Conservation (phyloP, 1,140 invertebrate genomes). For the Hesperophylax magnus region DNA sequence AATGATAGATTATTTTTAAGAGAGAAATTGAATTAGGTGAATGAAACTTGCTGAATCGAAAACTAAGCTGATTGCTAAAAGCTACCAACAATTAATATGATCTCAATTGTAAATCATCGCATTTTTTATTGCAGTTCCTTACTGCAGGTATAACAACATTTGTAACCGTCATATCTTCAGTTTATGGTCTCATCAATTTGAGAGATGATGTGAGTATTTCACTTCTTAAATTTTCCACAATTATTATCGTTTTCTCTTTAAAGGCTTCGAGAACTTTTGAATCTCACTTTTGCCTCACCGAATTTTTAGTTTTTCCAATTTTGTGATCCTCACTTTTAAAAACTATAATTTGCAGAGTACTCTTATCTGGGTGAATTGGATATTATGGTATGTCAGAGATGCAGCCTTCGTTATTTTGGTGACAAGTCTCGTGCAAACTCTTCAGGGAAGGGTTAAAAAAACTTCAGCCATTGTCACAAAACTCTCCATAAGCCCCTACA, state of each 20-base stretch:
- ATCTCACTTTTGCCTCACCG: neutral
- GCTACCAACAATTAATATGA: neutral
- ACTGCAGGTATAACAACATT: neutral
- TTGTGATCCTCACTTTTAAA: neutral
- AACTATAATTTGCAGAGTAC: neutral
- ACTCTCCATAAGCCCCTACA: conserved; percentile 44
- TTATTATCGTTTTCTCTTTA: neutral
- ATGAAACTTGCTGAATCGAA: too few species aligned
- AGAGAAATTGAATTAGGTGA: too few species aligned
- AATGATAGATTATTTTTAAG: too few species aligned
- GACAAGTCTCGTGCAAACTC: conserved; percentile 33
- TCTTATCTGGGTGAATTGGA: neutral
- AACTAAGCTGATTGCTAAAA: too few species aligned
- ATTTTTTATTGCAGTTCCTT: neutral
- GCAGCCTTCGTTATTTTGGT: conserved; percentile 42
- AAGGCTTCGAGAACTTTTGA: neutral
- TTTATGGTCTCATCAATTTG: neutral
- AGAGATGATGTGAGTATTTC: neutral
- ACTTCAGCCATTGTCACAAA: conserved; percentile 49
- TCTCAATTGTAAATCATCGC: neutral
- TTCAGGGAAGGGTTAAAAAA: conserved; percentile 46
- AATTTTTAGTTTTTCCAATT: neutral
- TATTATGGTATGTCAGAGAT: conserved; percentile 44
- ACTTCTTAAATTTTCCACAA: neutral
- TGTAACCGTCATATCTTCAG: neutral